These are phyloP conservation scores for Tichodroma muraria DNA, from an alignment of 2,113 vertebrate species.

Conservation along the genomic window DNA sequence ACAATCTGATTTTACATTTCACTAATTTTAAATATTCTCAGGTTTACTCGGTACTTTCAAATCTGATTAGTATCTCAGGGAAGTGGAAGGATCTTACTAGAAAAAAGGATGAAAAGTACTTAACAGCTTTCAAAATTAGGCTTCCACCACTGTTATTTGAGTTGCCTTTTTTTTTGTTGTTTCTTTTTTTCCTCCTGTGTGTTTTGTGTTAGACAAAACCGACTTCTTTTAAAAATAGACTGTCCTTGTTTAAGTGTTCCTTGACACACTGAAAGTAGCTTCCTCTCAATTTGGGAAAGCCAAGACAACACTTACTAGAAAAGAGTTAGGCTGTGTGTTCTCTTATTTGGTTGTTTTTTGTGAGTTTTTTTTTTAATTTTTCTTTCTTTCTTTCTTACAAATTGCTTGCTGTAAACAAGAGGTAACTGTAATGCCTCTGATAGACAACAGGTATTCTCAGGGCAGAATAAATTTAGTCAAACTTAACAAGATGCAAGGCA, in stretches of 20 bases:
- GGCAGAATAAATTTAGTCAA: background rate
- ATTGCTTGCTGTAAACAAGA: conserved; percentile 20
- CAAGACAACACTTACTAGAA: conserved; percentile 18
- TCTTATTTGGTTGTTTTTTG: background rate
- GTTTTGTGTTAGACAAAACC: background rate
- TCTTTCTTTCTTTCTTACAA: background rate
- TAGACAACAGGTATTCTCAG: background rate
- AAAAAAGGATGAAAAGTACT: background rate
- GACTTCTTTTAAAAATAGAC: conserved; percentile 29
- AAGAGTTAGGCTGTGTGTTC: background rate
- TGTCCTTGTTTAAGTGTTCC: conserved; percentile 15
- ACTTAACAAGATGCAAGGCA: background rate
- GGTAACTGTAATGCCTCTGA: background rate
- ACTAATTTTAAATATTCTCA: background rate
- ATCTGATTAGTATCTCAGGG: background rate
- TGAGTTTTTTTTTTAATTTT: background rate
- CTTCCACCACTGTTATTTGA: background rate
- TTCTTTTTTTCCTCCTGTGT: background rate
- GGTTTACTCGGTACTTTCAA: background rate
- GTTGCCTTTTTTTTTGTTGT: background rate
- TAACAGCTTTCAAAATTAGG: background rate
- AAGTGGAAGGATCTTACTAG: background rate
- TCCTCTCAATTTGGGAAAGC: conserved; percentile 42
- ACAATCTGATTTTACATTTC: background rate
- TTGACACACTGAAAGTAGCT: background rate